Evolutionary conservation across 2,888 invertebrate species (phyloP).

Genomic region (Hemithea aestivaria): DNA sequence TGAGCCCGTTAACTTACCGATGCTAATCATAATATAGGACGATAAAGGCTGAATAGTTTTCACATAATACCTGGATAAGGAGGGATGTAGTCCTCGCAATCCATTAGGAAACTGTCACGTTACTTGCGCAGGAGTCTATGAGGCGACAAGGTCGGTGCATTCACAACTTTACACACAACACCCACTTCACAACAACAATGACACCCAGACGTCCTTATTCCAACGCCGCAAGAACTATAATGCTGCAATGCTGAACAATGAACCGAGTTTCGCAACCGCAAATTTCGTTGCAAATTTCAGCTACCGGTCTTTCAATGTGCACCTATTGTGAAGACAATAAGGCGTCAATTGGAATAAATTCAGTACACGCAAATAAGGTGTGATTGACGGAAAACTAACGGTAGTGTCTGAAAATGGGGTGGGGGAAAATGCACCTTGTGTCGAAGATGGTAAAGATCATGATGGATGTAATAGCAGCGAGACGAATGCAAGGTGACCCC

Average conservation of each 20-base stretch:
- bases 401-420: conserved; percentile 42
- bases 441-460: conserved; percentile 24
- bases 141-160: conserved; percentile 61
- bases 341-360: conserved; percentile 36
- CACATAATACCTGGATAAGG: conserved; percentile 52
- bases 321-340: conserved; percentile 39
- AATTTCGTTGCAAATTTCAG: conserved; percentile 31
- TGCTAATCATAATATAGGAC: conserved; percentile 10
- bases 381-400: conserved; percentile 58
- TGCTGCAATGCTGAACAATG: conserved; percentile 27
- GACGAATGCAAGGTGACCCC: conserved; percentile 61
- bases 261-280: conserved; percentile 32
- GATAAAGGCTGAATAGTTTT: conserved; percentile 17
- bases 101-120: conserved; percentile 61
- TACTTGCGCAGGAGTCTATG: conserved; percentile 59
- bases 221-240: conserved; percentile 38
- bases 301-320: conserved; percentile 29
- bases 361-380: conserved; percentile 42
- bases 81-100: conserved; percentile 49
- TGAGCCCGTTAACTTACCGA: conserved; percentile 11
- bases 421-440: conserved; percentile 44
- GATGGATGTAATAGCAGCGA: conserved; percentile 33
- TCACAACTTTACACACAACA: conserved; percentile 34
- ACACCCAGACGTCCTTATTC: conserved; percentile 38
- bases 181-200: conserved; percentile 29